Base-by-base conservation (phyloP, 2,113 vertebrate genomes). In the Tor tambroides region DNA sequence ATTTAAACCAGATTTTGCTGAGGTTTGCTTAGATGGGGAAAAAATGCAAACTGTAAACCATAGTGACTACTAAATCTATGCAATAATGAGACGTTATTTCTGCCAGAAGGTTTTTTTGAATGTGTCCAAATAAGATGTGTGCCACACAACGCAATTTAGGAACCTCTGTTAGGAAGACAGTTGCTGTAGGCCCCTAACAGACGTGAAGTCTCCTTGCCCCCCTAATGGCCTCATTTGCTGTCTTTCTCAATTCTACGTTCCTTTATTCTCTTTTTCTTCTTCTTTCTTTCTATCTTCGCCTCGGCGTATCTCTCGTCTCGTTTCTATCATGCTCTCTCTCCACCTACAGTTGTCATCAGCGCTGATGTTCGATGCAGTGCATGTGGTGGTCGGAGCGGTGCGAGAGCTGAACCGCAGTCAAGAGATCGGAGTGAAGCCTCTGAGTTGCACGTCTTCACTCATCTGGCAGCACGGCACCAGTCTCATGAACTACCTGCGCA, bases 391-490 rank as follows among this genome's bases (percentile, higher is more conserved):
- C 59, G 95, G 95, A 0, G 97, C 97, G 0, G 97, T 97, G 65
- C 93, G 95, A 30, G 96, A 97, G 91, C 94, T 98, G 89, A 98
- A 97, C 92, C 94, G 97, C 11, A 97, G 96, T 90, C 97, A 98
- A 92, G 97, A 97, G 92, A 96, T 98, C 0, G 96, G 97, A 0
- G 96, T 97, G 80, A 96, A 96, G 75, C 96, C 96, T 0, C 91
- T 98, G 86, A 97, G 96, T 91, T 98, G 97, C 91, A 94, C 93
- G 0, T 96, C 96, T 0, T 94, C 97, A 3, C 95, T 96, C 86
- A 97, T 97, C 92, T 98, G 97, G 97, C 96, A 97, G 71, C 97
- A 97, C 0, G 97, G 97, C 5, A 97, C 97, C 91, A 97, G 96
- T 93, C 96, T 98, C 38, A 97, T 97, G 96, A 98, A 97, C 94